Percentiles rank a stretch among this genome's conserved stretches.
phyloP scores from a whole-genome alignment of 2,113 vertebrate species.

The Caracal caracal region DNA sequence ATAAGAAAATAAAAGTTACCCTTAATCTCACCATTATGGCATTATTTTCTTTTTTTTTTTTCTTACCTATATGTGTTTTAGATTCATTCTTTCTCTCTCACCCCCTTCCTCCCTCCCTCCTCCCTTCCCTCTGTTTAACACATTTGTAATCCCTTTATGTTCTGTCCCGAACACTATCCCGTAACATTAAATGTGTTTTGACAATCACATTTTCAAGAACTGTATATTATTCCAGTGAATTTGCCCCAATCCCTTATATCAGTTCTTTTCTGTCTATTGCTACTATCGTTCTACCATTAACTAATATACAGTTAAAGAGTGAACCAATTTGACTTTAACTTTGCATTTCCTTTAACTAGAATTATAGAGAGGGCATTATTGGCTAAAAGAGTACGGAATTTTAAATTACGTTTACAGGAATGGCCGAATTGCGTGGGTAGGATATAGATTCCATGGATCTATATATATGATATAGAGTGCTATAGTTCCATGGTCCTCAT shows the following conservation, averaged over 20 bases:
- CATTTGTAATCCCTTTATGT: not conserved
- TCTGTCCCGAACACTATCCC: not conserved
- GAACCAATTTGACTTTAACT: not conserved
- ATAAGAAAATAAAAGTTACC: conserved; percentile 17
- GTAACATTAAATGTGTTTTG: not conserved
- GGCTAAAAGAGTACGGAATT: not conserved
- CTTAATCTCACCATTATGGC: not conserved
- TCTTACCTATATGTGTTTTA: not conserved
- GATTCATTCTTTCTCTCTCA: not conserved
- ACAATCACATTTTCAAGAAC: not conserved
- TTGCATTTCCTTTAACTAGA: not conserved
- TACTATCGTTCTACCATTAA: not conserved
- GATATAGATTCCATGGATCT: not conserved
- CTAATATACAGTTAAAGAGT: not conserved
- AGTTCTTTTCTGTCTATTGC: not conserved
- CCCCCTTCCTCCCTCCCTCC: not conserved
- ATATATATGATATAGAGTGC: too few species aligned
- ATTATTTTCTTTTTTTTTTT: conserved; percentile 5
- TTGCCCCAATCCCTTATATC: not conserved
- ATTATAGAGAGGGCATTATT: not conserved
- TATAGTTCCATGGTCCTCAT: not conserved
- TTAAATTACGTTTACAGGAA: not conserved
- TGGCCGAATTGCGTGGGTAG: not conserved
- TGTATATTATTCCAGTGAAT: not conserved
- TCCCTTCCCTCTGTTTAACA: not conserved